Evolutionary conservation across 2,888 invertebrate genomes (phyloP), one percentile per base, ranked within the genome.

Genomic region (Myopa tessellatipennis): DNA sequence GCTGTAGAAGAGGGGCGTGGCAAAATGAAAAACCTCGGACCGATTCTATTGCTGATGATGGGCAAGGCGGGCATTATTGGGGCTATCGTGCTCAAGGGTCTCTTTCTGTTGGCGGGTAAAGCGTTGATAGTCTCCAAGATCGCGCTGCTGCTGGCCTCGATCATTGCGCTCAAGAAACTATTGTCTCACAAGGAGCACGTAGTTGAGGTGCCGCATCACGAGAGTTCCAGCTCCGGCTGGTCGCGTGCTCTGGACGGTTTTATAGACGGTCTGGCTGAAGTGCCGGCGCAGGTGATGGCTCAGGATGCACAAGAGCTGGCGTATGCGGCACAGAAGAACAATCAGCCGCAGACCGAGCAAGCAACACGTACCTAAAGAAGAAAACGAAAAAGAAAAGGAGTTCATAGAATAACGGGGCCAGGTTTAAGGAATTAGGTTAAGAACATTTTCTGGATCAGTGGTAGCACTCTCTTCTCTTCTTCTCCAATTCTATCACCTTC

Each of bases 71-170:
- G 95, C 85, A 91, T 96, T 72, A 91, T 96, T 40, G 95, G 94
- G 74, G 95, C 95, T 68, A 86, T 96, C 73, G 93, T 95, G 50
- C 94, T 96, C 89, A 96, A 96, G 85, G 95, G 93, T 26, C 90
- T 96, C 4, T 94, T 94, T 18, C 90, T 96, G 6, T 91, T 96
- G 82, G 95, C 96, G 52, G 95, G 95, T 85, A 96, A 96, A 90
- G 96, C 96, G 40, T 91, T 96, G 5, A 91, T 96, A 63, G 93
- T 96, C 80, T 95, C 95, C 83, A 96, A 96, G 91, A 93, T 96
- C 74, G 96, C 96, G 4, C 91, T 96, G 12, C 91, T 96, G 4
- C 89, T 96, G 76, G 94, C 96, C 16, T 93, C 93, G 67, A 93
- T 96, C 82, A 94, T 96, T 81, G 95, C 95, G 52, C 87, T 96